Evolutionary conservation across 2,113 vertebrate genomes (phyloP).

Genomic region (Pachycephala philippinensis): DNA sequence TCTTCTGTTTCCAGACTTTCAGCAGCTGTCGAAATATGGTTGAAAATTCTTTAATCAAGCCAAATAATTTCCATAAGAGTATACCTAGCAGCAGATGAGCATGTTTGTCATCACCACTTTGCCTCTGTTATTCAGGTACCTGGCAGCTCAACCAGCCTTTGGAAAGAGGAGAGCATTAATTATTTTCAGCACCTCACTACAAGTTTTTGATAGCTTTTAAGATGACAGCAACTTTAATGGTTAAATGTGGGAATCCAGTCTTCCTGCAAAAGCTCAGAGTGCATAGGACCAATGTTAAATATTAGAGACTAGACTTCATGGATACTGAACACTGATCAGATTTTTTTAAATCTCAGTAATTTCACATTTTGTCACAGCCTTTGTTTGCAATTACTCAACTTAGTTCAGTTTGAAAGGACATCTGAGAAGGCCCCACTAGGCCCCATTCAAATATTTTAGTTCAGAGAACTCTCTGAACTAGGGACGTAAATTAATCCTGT

Average conservation of each 20-base stretch:
- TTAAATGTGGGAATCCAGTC: background rate
- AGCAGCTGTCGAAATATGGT: background rate
- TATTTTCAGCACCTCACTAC: background rate
- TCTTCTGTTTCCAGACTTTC: background rate
- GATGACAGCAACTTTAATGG: background rate
- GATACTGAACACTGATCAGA: fast-evolving
- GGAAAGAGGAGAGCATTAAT: background rate
- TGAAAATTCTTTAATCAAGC: background rate
- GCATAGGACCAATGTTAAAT: background rate
- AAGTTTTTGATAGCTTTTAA: background rate
- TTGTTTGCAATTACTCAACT: background rate
- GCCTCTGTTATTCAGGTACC: background rate
- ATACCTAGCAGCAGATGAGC: background rate
- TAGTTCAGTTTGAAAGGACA: background rate
- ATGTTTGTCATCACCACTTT: background rate
- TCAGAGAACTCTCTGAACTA: background rate
- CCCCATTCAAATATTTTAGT: background rate
- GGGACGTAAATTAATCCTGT: background rate
- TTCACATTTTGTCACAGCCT: background rate
- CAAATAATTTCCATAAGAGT: background rate
- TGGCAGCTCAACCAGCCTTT: background rate
- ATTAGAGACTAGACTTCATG: background rate
- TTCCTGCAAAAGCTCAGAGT: background rate
- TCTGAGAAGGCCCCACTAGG: background rate
- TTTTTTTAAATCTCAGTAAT: background rate